These are phyloP conservation scores for Cavia aperea DNA, from an alignment of 2,113 vertebrate species.

Conservation along the genomic window DNA sequence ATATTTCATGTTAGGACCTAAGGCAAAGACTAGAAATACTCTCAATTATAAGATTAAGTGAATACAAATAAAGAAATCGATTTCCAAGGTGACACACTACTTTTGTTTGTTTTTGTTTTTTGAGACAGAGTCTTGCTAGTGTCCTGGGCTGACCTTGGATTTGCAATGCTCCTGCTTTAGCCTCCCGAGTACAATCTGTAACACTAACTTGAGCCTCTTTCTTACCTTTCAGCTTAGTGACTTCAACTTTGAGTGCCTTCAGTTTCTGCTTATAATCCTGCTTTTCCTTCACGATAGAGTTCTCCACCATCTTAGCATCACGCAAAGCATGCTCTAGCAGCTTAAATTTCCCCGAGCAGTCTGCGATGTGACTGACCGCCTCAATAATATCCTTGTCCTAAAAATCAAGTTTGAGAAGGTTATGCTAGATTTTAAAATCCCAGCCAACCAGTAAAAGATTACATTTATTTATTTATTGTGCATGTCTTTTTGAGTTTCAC, in stretches of 20 bases:
- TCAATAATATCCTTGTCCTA: constrained; percentile 86
- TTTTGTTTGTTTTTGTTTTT: neutral
- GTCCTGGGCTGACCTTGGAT: neutral
- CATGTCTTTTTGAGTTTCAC: no score
- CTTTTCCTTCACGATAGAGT: constrained; percentile 75
- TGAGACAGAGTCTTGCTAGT: neutral
- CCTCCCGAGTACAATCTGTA: no score
- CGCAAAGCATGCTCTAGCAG: constrained; percentile 73
- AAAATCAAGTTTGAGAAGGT: constrained; percentile 17
- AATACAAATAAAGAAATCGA: neutral
- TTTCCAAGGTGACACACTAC: neutral
- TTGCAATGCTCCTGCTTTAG: neutral
- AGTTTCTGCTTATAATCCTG: constrained; percentile 77
- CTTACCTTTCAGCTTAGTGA: constrained; percentile 81
- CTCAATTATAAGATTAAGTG: no score
- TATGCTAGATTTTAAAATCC: neutral
- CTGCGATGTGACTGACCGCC: constrained; percentile 79
- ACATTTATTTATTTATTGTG: no score
- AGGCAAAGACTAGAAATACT: no score
- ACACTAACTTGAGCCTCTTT: neutral
- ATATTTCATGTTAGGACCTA: no score
- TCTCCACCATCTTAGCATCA: constrained; percentile 72
- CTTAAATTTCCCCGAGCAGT: constrained; percentile 78
- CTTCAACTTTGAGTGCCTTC: constrained; percentile 75
- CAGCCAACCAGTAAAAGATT: neutral